A percentile compares a stretch with the other conserved stretches of the same genome.
Conservation (phyloP, 2,888 invertebrate genomes). For the Hirtodrosophila histrioides region DNA sequence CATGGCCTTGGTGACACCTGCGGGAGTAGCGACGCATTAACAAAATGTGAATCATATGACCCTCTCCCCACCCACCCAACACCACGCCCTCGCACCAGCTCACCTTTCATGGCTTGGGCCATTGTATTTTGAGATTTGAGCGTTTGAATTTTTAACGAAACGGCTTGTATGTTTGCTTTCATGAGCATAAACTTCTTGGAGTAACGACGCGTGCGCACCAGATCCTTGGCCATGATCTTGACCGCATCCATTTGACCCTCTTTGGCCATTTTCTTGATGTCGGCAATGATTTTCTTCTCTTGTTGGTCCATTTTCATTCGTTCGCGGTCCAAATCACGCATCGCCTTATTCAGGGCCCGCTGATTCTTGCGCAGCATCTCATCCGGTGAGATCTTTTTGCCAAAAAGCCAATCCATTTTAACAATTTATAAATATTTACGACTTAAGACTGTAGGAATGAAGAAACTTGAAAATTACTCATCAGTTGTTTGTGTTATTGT, state of each 20-base stretch:
- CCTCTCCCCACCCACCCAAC: not conserved
- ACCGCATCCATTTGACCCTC: conserved; percentile 99
- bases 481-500: conserved; percentile 6
- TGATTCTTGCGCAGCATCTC: conserved; percentile 99
- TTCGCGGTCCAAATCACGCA: conserved; percentile 98
- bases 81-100: conserved; percentile 3
- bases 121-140: conserved; percentile 99
- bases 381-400: conserved; percentile 97
- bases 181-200: conserved; percentile 99
- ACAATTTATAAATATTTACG: conserved; percentile 37
- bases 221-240: conserved; percentile 99
- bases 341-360: conserved; percentile 98
- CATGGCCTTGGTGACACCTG: conserved; percentile 98
- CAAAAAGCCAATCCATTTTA: conserved; percentile 97
- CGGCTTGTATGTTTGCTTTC: conserved; percentile 99
- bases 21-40: conserved; percentile 5
- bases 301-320: conserved; percentile 98
- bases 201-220: conserved; percentile 97
- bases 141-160: conserved; percentile 98
- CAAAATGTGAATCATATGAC: conserved; percentile 15
- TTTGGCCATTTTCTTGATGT: conserved; percentile 99
- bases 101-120: conserved; percentile 98
- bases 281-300: conserved; percentile 98
- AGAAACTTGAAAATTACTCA: conserved; percentile 52
- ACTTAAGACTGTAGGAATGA: conserved; percentile 33